These are phyloP conservation scores for Ceyx cyanopectus DNA, from an alignment of 2,113 vertebrate species.

Conservation along the genomic window DNA sequence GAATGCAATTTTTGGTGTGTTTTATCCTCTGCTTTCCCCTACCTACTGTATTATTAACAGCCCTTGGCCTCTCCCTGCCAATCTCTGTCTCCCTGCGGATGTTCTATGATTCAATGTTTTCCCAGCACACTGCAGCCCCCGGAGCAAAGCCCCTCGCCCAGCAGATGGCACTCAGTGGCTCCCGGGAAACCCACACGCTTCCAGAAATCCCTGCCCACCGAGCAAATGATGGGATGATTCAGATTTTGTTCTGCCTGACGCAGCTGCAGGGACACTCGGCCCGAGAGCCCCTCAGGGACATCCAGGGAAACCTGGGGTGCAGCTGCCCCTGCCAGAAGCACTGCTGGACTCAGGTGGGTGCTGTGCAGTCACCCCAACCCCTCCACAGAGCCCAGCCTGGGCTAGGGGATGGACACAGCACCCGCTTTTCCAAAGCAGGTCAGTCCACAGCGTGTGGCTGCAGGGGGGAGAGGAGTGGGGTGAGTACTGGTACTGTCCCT, in stretches of 20 bases:
- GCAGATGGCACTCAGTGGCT: constrained; percentile 54
- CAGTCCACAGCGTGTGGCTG: neutral
- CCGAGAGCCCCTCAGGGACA: neutral
- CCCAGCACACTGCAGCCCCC: neutral
- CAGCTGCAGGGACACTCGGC: neutral
- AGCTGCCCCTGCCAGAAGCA: neutral
- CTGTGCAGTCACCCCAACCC: neutral
- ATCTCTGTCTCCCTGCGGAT: neutral
- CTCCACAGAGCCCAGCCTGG: neutral
- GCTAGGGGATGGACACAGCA: neutral
- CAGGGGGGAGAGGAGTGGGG: neutral
- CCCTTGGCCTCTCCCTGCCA: constrained; percentile 22
- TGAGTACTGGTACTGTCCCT: neutral
- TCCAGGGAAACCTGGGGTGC: neutral
- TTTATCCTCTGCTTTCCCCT: constrained; percentile 31
- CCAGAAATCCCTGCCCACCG: neutral
- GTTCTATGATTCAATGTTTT: neutral
- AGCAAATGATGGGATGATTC: neutral
- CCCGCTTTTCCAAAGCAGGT: neutral
- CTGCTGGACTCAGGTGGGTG: neutral
- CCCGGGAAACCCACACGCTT: neutral
- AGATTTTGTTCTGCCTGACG: neutral
- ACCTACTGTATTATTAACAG: constrained; percentile 51
- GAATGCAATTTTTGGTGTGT: constrained; percentile 53
- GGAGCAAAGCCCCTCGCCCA: neutral